Evolutionary conservation across 2,888 invertebrate genomes (phyloP).

Genomic region (Lymantria monacha): DNA sequence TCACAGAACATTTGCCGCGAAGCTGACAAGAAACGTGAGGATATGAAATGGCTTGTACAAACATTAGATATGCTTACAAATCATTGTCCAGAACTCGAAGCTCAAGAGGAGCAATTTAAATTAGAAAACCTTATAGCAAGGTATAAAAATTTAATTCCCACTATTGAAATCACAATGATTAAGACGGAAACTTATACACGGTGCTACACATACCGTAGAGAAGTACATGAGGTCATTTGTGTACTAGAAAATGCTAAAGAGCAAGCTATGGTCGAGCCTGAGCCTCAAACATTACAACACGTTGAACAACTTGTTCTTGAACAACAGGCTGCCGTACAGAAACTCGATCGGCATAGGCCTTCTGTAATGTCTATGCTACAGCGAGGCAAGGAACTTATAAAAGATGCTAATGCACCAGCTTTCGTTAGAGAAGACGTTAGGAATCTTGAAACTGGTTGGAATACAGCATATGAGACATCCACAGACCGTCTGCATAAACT

Average conservation of each 20-base stretch:
- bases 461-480: slow-evolving; percentile 91
- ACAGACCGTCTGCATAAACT: slow-evolving; percentile 91
- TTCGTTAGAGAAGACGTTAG: slow-evolving; percentile 93
- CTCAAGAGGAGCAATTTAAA: slow-evolving; percentile 89
- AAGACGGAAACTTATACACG: slow-evolving; percentile 96
- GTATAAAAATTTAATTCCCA: slow-evolving; percentile 95
- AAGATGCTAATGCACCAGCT: slow-evolving; percentile 92
- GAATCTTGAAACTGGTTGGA: slow-evolving; percentile 94
- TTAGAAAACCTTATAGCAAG: slow-evolving; percentile 92
- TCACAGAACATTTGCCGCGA: slow-evolving; percentile 93
- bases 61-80: slow-evolving; percentile 92
- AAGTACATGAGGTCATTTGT: slow-evolving; percentile 92
- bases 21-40: slow-evolving; percentile 94
- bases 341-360: slow-evolving; percentile 91
- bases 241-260: slow-evolving; percentile 89
- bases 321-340: slow-evolving; percentile 91
- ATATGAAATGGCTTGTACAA: slow-evolving; percentile 97
- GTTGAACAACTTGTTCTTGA: slow-evolving; percentile 89
- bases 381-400: slow-evolving; percentile 93
- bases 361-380: slow-evolving; percentile 95
- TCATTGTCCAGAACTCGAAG: slow-evolving; percentile 91
- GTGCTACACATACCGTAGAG: slow-evolving; percentile 95
- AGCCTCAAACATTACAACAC: slow-evolving; percentile 87
- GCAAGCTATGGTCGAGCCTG: slow-evolving; percentile 85
- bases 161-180: slow-evolving; percentile 95